Evolutionary conservation across 2,888 invertebrate species (phyloP).

Genomic region (Notodonta dromedarius): DNA sequence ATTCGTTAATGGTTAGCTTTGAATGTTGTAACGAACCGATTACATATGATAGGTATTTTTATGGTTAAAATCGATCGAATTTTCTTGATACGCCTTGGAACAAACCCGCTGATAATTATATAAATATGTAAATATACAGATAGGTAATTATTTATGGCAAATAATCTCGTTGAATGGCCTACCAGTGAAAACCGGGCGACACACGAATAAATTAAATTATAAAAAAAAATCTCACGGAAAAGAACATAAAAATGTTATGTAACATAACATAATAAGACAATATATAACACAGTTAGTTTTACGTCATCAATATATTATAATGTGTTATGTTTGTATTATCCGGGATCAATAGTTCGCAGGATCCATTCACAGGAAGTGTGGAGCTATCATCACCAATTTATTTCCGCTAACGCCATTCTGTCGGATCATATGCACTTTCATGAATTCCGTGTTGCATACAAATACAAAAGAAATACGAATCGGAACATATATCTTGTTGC

Average conservation of each 20-base stretch:
- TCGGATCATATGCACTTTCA: conserved; percentile 5
- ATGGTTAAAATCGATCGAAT: too few species aligned
- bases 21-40: too few species aligned
- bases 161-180: not conserved
- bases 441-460: not conserved
- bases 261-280: conserved; percentile 1
- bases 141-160: not conserved
- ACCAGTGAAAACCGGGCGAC: not conserved
- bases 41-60: too few species aligned
- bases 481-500: not conserved
- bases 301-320: conserved; percentile 10
- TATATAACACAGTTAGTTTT: conserved; percentile 2
- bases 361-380: conserved; percentile 6
- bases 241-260: not conserved
- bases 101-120: not conserved
- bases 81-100: too few species aligned
- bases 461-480: conserved; percentile 4
- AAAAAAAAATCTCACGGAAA: not conserved
- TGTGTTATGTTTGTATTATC: conserved; percentile 22
- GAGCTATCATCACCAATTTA: not conserved
- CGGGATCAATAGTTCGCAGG: conserved; percentile 36
- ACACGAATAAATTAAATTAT: not conserved
- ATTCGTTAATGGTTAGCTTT: too few species aligned
- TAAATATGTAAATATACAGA: not conserved
- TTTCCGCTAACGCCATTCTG: not conserved